Evolutionary conservation across 37 sponge, comb jelly and placozoan species (phyloP), one percentile per base, ranked within the genome.

Genomic region (Cliona cf. orientalis): DNA sequence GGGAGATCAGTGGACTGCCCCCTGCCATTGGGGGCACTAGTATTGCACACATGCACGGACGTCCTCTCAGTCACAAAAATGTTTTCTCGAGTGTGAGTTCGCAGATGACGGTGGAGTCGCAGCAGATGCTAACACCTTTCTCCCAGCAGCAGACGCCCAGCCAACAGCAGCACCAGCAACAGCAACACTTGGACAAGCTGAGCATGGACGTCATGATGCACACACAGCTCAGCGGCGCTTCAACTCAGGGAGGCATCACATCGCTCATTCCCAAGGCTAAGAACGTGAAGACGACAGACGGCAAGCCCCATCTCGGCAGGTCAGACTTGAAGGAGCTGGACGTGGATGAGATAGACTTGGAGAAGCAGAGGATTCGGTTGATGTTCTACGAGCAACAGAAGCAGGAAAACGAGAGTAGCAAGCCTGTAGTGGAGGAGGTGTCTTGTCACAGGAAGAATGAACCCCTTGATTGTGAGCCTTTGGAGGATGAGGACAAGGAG

Each of bases 191-290:
- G 68, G 84, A 83, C 64, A 83, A 64, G 36, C 83, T 83, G 28
- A 89, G 90, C 75, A 89, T 84, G 84, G 84, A 89, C 45, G 90
- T 89, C 35, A 56, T 67, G 73, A 65, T 58, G 58, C 74, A 80
- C 68, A 76, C 84, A 0, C 84, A 71, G 41, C 49, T 58, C 40
- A 81, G 72, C 56, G 69, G 44, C 26, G 61, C 80, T 25, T 62
- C 74, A 31, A 46, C 57, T 17, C 66, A 39, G 0, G 44, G 76
- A 7, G 71, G 72, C 11, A 62, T 60, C 46, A 64, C 66, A 17
- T 34, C 78, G 1, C 21, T 78, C 28, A 64, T 78, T 17, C 74
- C 74, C 2, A 73, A 2, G 36, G 6, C 33, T 21, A 12, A 34
- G 11, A 36, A 22, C 1, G 58, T 32, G 28, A 65, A 42, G 17